Conservation (phyloP, 2,888 invertebrate species). For the Xestia sexstrigata region DNA sequence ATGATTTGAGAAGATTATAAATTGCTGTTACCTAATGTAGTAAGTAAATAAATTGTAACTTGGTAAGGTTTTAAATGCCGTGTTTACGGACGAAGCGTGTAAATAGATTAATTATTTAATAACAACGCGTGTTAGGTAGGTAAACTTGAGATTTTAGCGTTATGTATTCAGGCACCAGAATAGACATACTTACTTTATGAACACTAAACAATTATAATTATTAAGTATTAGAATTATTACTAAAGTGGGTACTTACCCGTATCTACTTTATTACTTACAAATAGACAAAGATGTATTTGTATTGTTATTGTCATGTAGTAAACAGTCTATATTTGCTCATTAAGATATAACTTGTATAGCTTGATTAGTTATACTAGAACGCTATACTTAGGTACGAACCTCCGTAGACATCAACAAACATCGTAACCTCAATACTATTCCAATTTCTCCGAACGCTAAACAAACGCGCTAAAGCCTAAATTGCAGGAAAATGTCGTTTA, state of each 20-base stretch:
- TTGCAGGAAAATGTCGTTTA: conserved; percentile 43
- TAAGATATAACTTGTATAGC: not conserved
- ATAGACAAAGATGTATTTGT: not conserved
- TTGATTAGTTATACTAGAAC: not conserved
- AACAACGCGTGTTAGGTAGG: too few species aligned
- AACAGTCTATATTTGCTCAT: not conserved
- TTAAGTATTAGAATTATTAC: too few species aligned
- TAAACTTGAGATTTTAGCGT: not conserved
- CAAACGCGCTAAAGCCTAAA: conserved; percentile 25
- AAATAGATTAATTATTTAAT: too few species aligned
- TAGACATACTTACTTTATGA: too few species aligned
- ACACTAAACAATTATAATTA: not conserved
- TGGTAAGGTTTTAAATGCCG: too few species aligned
- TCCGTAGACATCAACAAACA: not conserved
- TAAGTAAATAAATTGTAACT: too few species aligned
- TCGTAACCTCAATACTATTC: conserved; percentile 14
- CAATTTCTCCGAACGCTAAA: conserved; percentile 35
- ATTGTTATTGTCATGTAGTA: not conserved
- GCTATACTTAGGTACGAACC: not conserved
- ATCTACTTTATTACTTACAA: not conserved
- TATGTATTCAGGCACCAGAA: not conserved
- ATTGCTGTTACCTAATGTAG: too few species aligned
- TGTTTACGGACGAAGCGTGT: too few species aligned
- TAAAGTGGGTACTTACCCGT: not conserved
- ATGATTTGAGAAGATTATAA: too few species aligned